A percentile compares a stretch with the other conserved stretches of the same genome.
phyloP scores from a whole-genome alignment of 35 echinoderm and acorn worm species.

The Ptychodera flava region DNA sequence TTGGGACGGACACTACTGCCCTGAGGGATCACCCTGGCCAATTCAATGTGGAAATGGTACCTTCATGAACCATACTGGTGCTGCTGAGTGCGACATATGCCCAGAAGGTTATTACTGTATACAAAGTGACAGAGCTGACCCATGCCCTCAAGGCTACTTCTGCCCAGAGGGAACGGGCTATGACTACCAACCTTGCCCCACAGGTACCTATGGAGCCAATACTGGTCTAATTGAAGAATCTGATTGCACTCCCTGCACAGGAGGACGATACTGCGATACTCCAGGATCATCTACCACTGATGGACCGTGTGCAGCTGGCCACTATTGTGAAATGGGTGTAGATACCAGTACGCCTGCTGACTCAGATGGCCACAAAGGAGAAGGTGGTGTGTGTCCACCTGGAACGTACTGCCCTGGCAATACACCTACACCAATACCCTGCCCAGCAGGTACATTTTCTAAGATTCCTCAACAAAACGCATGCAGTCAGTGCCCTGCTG shows the following conservation, averaged over 20 bases:
- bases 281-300: slow-evolving; percentile 68
- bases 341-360: slow-evolving; percentile 63
- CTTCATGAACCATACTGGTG: slow-evolving; percentile 82
- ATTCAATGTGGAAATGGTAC: slow-evolving; percentile 78
- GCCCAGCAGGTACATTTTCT: slow-evolving; percentile 72
- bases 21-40: slow-evolving; percentile 47
- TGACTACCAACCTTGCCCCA: slow-evolving; percentile 58
- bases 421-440: slow-evolving; percentile 47
- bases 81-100: slow-evolving; percentile 66
- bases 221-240: slow-evolving; percentile 46
- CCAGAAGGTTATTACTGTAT: slow-evolving; percentile 83
- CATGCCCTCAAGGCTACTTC: slow-evolving; percentile 93
- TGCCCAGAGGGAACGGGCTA: slow-evolving; percentile 91
- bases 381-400: slow-evolving; percentile 81
- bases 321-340: slow-evolving; percentile 82
- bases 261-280: slow-evolving; percentile 85
- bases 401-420: slow-evolving; percentile 88
- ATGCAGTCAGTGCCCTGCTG: slow-evolving; percentile 46
- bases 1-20: slow-evolving; percentile 64
- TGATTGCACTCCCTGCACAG: slow-evolving; percentile 77
- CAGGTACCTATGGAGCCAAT: slow-evolving; percentile 69
- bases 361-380: slow-evolving; percentile 70
- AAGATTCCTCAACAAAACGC: slow-evolving; percentile 49
- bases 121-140: slow-evolving; percentile 73
- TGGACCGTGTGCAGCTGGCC: slow-evolving; percentile 44